Percentiles rank a stretch among this genome's conserved stretches.
Evolutionary conservation across 2,888 invertebrate genomes (phyloP).

Genomic region (Cryptus viduatorius): DNA sequence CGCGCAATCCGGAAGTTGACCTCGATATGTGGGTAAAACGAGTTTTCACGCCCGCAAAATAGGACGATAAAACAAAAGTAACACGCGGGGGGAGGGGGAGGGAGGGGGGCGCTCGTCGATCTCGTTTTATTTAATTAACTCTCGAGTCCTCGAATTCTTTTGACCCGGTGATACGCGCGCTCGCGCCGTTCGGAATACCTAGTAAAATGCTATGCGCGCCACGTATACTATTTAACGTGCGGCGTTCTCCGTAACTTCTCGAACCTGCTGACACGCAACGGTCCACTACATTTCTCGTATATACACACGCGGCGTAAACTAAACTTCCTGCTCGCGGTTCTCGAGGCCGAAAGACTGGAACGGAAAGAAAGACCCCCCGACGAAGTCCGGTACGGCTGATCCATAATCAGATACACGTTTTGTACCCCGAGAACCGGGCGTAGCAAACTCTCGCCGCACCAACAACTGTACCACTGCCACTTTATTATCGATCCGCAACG

Average conservation of each 20-base stretch:
- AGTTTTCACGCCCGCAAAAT: background rate
- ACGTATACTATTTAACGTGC: too few species aligned
- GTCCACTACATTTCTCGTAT: conserved; percentile 1
- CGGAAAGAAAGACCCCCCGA: conserved; percentile 61
- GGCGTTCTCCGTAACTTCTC: conserved; percentile 20
- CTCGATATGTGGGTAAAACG: background rate
- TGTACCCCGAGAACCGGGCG: conserved; percentile 42
- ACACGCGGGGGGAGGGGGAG: background rate
- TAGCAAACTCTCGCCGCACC: conserved; percentile 30
- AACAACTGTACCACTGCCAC: background rate
- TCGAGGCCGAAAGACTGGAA: conserved; percentile 62
- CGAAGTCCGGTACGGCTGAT: conserved; percentile 50
- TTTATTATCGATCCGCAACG: conserved; percentile 55
- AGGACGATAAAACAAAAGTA: conserved; percentile 12
- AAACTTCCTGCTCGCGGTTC: conserved; percentile 60
- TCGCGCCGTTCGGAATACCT: background rate
- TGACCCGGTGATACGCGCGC: background rate
- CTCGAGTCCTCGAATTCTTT: conserved; percentile 30
- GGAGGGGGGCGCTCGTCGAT: background rate
- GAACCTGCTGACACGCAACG: conserved; percentile 61
- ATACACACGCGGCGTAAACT: background rate
- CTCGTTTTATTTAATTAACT: conserved; percentile 23
- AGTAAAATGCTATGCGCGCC: too few species aligned
- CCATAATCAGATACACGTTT: conserved; percentile 58
- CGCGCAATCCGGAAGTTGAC: conserved; percentile 18